These are phyloP conservation scores for Parazoanthus swiftii DNA, from an alignment of 92 coral and sea anemone genomes.

Conservation along the genomic window DNA sequence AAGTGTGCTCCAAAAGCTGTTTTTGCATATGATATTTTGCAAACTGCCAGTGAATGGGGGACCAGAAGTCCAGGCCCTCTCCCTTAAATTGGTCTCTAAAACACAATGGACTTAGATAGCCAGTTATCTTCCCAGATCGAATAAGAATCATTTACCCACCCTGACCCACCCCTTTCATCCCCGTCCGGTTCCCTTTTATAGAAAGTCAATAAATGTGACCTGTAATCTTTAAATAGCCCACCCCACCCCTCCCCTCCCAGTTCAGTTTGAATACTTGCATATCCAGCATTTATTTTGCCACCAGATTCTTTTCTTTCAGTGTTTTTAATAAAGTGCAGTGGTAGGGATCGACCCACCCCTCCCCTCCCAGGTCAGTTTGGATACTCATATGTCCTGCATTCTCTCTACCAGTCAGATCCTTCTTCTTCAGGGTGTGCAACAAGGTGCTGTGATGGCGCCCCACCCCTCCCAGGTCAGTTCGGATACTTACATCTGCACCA, in stretches of 20 bases:
- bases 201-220: neutral
- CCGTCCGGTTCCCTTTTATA: neutral
- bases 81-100: too few relatives aligned
- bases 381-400: constrained; percentile 85
- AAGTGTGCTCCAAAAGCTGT: too few relatives aligned
- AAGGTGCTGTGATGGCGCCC: constrained; percentile 64
- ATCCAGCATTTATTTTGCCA: constrained; percentile 90
- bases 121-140: neutral
- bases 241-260: constrained; percentile 1
- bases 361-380: neutral
- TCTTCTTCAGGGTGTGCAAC: constrained; percentile 80
- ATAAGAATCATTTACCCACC: neutral
- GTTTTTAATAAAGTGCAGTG: too few relatives aligned
- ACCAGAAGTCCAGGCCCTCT: too few relatives aligned
- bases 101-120: neutral
- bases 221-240: neutral
- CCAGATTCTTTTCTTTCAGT: too few relatives aligned
- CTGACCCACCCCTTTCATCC: neutral
- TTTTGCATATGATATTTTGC: too few relatives aligned
- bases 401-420: constrained; percentile 87
- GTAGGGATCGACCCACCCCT: neutral
- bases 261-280: neutral
- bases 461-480: neutral
- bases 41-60: too few relatives aligned
- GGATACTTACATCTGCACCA: too few relatives aligned